phyloP scores from a whole-genome alignment of 2,113 vertebrate species.

The Barbus barbus region DNA sequence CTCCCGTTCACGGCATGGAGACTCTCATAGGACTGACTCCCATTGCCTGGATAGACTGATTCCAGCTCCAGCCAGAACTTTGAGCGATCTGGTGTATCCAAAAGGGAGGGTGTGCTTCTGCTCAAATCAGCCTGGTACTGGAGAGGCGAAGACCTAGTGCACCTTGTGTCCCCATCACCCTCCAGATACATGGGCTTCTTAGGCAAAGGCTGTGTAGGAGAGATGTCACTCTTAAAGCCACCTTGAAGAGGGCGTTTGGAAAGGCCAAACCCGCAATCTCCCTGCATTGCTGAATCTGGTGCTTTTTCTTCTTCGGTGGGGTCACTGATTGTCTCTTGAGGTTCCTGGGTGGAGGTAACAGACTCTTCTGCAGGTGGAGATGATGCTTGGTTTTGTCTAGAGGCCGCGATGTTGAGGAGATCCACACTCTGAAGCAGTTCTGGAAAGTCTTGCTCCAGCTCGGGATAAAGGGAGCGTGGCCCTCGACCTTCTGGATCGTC shows the following conservation, averaged over 20 bases:
- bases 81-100: conserved; percentile 84
- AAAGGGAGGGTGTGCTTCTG: conserved; percentile 83
- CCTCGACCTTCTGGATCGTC: conserved; percentile 79
- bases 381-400: conserved; percentile 64
- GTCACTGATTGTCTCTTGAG: conserved; percentile 36
- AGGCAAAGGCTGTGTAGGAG: conserved; percentile 87
- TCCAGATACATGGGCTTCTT: conserved; percentile 85
- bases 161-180: conserved; percentile 61
- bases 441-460: conserved; percentile 82
- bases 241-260: conserved; percentile 84
- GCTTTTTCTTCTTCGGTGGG: conserved; percentile 54
- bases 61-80: conserved; percentile 87
- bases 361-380: conserved; percentile 48
- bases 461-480: conserved; percentile 76
- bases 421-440: conserved; percentile 84
- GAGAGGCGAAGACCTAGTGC: conserved; percentile 63
- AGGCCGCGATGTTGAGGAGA: conserved; percentile 77
- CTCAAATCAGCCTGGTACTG: conserved; percentile 83
- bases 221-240: conserved; percentile 80
- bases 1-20: conserved; percentile 74
- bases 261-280: conserved; percentile 75
- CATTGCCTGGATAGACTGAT: conserved; percentile 74
- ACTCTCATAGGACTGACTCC: conserved; percentile 85
- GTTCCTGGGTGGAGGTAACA: conserved; percentile 44
- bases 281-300: conserved; percentile 56